Base-by-base conservation (phyloP, 2,797 vertebrate genomes). In the Acanthurus leucopareius region DNA sequence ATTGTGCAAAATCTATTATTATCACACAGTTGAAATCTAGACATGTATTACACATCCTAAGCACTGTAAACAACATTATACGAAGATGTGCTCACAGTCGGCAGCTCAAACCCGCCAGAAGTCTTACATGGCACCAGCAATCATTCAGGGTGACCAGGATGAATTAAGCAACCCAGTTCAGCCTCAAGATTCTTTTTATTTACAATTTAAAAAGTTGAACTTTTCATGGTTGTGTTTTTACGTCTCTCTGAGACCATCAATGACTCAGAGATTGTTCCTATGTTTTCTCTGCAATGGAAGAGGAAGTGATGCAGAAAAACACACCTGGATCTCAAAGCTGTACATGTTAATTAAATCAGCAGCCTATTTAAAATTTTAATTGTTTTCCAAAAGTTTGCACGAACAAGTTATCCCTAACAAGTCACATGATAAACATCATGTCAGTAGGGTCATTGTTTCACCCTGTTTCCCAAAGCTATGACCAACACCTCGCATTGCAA, bases 1-100 rank as follows among this genome's bases (percentile, higher is more conserved):
- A 67, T 69, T 90, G 92, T 94, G 92, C 92, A 92, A 91, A 89
- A 81, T 49, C 60, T 60, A 77, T 82, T 10, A 76, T 80, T 44
- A 20, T 77, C 44, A 86, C 45, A 68, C 42, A 49, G 69, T 58
- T 57, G 42, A 65, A 48, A 75, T 79, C 79, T 72, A 85, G 56
- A 81, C 32, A 64, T 32, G 3, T 32, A 69, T 56, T 19, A 70
- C 56, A 77, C 58, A 66, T 77, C 32, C 57, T 42, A 45, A 75
- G 82, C 70, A 77, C 69, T 85, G 86, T 91, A 85, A 92, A 92
- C 88, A 84, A 76, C 79, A 77, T 73, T 49, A 80, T 1, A 35
- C 54, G 45, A 62, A 19, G 54, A 62, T 60, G 73, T 61, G 80
- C 75, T 87, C 65, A 79, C 48, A 59, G 58, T 54, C 44, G 48